Base-by-base conservation (phyloP, 1,140 invertebrate genomes). In the Maconellicoccus hirsutus region DNA sequence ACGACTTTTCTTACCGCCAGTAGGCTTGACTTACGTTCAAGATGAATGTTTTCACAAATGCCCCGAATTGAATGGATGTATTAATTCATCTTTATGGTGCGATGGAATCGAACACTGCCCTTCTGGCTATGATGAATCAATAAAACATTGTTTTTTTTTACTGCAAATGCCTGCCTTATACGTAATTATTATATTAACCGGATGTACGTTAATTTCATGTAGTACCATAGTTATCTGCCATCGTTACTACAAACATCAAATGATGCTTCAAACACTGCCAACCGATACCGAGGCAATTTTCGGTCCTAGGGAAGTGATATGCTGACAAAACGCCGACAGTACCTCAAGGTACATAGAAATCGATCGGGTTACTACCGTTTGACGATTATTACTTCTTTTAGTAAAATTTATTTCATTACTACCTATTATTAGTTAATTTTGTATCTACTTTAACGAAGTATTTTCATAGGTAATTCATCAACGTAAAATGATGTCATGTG, bases 341-440 rank as follows among this genome's bases (percentile, higher is more conserved):
- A 91, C 90, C 87, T 90, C 91, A 81, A 88, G 90, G 80, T 92
- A 92, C 82, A 89, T 92, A 77, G 90, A 93, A 82, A 86, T 92
- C 73, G 91, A 93, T 80, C 84, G 91, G 73, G 90, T 93, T 75
- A 93, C 91, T 75, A 93, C 90, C 70, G 91, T 93, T 83, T 92
- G 89, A 91, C 61, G 25, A 23, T 25, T 66, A 52, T 19, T 52
- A 3, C 4, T 12, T 33, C 29, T n/a, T n/a, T n/a, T 16, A 52
- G 29, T 12, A 33, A 33, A 33, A 33, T 33, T 52, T 52, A 52
- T 16, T 16, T 4, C 29, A 33, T 33, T 6, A 33, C n/a, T 52
- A 52, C 42, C 33, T 38, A 38, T 6, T 38, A 6, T 14, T 52
- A 16, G 42, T 52, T 19, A 19, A 16, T 14, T 52, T 52, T 52